Percentiles rank a stretch among this genome's conserved stretches.
Conservation (phyloP, 2,797 vertebrate genomes). For the Ctenochaetus hawaiiensis region DNA sequence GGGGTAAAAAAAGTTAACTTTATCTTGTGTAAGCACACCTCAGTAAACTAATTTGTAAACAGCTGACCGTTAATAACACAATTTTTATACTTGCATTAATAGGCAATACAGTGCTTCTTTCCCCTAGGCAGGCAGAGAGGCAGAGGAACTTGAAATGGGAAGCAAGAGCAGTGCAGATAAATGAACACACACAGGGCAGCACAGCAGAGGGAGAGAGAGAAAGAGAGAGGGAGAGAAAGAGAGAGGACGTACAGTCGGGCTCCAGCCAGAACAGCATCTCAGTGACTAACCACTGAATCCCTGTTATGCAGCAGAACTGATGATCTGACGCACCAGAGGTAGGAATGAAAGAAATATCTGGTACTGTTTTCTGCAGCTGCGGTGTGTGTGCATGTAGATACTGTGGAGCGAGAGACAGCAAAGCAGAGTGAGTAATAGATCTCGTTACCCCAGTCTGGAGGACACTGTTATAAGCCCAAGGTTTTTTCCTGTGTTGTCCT, state of each 20-base stretch:
- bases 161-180: slow-evolving; percentile 58
- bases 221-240: slow-evolving; percentile 6
- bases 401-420: slow-evolving; percentile 4
- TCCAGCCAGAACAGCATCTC: slow-evolving; percentile 37
- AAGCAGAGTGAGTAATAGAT: background rate
- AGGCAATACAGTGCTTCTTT: slow-evolving; percentile 10
- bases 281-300: slow-evolving; percentile 34
- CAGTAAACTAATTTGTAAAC: too few species aligned
- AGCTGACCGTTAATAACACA: too few species aligned
- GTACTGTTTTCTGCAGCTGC: slow-evolving; percentile 12
- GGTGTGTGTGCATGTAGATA: background rate
- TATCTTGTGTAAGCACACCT: too few species aligned
- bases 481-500: slow-evolving; percentile 2
- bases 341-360: slow-evolving; percentile 23
- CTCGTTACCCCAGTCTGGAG: slow-evolving; percentile 7
- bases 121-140: slow-evolving; percentile 18
- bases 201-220: slow-evolving; percentile 6
- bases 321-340: slow-evolving; percentile 41
- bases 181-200: slow-evolving; percentile 52
- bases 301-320: slow-evolving; percentile 54
- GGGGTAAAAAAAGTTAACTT: too few species aligned
- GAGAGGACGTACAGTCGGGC: slow-evolving; percentile 29
- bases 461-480: slow-evolving; percentile 10
- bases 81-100: too few species aligned
- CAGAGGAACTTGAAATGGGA: slow-evolving; percentile 50